Conservation (phyloP, 2,888 invertebrate genomes). For the Griposia aprilina region DNA sequence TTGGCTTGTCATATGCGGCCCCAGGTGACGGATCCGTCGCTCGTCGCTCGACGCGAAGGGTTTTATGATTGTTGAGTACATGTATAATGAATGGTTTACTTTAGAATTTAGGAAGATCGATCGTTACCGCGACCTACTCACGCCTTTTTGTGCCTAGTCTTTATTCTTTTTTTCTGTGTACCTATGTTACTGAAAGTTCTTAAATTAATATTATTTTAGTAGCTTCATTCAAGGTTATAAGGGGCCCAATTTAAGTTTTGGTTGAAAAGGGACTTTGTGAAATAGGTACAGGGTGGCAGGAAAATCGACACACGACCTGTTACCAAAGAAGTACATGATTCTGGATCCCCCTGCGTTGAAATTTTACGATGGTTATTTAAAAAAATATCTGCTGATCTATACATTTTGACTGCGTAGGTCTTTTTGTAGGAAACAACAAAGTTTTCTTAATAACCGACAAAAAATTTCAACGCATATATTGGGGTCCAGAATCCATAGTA, state of each 20-base stretch:
- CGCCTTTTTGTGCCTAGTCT: conserved; percentile 5
- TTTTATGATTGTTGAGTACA: conserved; percentile 68
- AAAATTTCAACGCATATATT: too few relatives aligned
- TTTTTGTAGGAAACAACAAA: too few relatives aligned
- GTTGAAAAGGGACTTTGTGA: conserved; percentile 32
- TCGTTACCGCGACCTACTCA: conserved; percentile 29
- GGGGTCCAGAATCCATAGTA: too few relatives aligned
- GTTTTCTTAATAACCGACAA: too few relatives aligned
- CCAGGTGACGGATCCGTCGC: conserved; percentile 69
- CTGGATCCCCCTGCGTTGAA: too few relatives aligned
- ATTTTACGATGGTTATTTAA: too few relatives aligned
- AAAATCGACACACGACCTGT: too few relatives aligned
- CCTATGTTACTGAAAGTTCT: not conserved
- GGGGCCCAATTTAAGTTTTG: not conserved
- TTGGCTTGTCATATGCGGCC: conserved; percentile 75
- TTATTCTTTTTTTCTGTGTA: not conserved
- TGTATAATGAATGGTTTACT: conserved; percentile 66
- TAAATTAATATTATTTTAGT: not conserved
- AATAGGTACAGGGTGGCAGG: not conserved
- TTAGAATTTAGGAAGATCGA: conserved; percentile 62
- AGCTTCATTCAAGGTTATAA: not conserved
- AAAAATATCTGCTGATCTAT: too few relatives aligned
- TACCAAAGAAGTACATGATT: too few relatives aligned
- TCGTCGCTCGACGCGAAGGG: conserved; percentile 65
- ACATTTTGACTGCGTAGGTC: too few relatives aligned